Base-by-base conservation (phyloP, 2,888 invertebrate genomes). In the Pocota personata region DNA sequence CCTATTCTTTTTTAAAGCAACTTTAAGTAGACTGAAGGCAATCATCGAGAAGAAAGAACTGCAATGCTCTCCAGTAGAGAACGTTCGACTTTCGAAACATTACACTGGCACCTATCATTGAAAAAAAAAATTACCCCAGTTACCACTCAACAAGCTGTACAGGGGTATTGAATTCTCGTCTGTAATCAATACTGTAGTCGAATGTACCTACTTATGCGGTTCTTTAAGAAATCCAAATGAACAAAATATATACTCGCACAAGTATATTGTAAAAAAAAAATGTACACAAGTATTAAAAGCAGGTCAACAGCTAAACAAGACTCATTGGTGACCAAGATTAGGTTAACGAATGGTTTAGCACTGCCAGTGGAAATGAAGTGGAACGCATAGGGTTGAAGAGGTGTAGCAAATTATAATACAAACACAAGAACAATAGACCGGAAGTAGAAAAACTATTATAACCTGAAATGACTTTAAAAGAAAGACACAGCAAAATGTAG, bases 401-500 rank as follows among this genome's bases (percentile, higher is more conserved):
- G 19, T 27, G 12, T 16, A 8, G 52, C 14, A 27, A n/a, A n/a
- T n/a, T n/a, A n/a, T n/a, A 52, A n/a, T 40, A 37, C 14, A 66
- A n/a, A 66, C 35, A 66, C 48, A 35, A 35, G 30, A 46, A 2
- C 2, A 37, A 57, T 8, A 30, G 8, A 32, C 7, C 16, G 32
- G 8, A 35, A 16, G 35, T 3, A 35, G 8, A 58, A 14, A 58
- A 58, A 1, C 32, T 12, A 6, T 14, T 14, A 55, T 8, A 16
- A 46, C 64, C 46, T 30, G 32, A 32, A n/a, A 27, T 30, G 32
- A 64, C 46, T 48, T 48, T 30, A 43, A 64, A 64, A 30, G n/a
- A 48, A 46, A 12, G 12, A 48, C n/a, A n/a, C n/a, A n/a, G n/a
- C n/a, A n/a, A n/a, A n/a, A n/a, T n/a, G n/a, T n/a, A n/a, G n/a